Base-by-base conservation (phyloP, 2,113 vertebrate genomes). In the Gopherus evgoodei region DNA sequence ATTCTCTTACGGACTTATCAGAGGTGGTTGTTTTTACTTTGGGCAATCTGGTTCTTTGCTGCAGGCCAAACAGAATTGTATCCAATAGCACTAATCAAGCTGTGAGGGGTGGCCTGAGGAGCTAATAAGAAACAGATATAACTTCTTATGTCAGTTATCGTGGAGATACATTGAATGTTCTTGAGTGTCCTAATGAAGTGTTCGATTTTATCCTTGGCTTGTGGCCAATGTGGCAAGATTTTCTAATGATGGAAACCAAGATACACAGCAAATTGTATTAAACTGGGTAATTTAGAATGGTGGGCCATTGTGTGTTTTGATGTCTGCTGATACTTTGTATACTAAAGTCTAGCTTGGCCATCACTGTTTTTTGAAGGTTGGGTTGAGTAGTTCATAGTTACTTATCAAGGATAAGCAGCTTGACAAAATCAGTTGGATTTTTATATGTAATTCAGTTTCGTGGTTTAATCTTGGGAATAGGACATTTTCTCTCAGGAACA, bases 231-330 rank as follows among this genome's bases (percentile, higher is more conserved):
- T 49, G 50, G 7, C n/a, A 78, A 8, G 8, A 90, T 83, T 4
- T 87, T 6, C 83, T 87, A 94, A 89, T 89, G 19, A 90, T 0
- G 3, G 25, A 53, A 56, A 42, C 3, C 4, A 82, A 85, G 81
- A 21, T 90, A 65, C 84, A 95, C 84, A 93, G 29, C 47, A 93
- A 87, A 75, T 79, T 42, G 27, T n/a, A 75, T 88, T 72, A 72
- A 90, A 81, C 6, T 87, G 5, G 11, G 50, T 79, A n/a, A 19
- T 84, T 87, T 88, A 75, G 72, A 95, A 42, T 69, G 4, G 14
- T 16, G 62, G 25, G n/a, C 19, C n/a, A 19, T 72, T 38, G 21
- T 72, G 21, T 72, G 69, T 38, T 72, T 72, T 3, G 3, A 38
- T 72, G n/a, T 38, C n/a, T 72, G n/a, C 69, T 38, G 69, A 38